Conservation (phyloP, 30 jellyfish, hydroid and myxozoan species). For the Aurelia coerulea region DNA sequence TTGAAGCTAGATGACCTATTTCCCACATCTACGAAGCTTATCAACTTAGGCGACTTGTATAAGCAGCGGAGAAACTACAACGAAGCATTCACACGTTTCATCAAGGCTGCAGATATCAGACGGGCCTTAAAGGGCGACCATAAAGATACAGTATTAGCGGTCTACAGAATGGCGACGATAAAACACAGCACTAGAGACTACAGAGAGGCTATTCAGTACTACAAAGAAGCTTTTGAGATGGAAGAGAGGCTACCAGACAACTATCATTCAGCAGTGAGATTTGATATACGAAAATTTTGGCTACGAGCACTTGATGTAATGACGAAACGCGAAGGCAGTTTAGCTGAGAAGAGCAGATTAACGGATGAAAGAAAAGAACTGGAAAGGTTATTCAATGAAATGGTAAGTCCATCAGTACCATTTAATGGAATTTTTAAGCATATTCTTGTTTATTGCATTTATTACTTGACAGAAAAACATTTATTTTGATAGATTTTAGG, state of each 20-base stretch:
- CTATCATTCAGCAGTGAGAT: conserved; percentile 33
- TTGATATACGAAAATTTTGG: conserved; percentile 15
- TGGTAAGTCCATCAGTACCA: conserved; percentile 2
- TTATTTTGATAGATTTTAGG: too few species aligned
- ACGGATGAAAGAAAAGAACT: not conserved
- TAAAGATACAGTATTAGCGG: conserved; percentile 45
- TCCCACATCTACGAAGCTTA: conserved; percentile 34
- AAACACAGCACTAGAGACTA: not conserved
- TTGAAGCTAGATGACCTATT: conserved; percentile 47
- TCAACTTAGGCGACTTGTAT: conserved; percentile 46
- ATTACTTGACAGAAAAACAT: too few species aligned
- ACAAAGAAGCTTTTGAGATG: conserved; percentile 69
- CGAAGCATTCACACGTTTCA: conserved; percentile 14
- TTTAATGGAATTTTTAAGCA: not conserved
- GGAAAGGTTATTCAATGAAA: not conserved
- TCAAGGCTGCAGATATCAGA: conserved; percentile 36
- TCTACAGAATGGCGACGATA: conserved; percentile 29
- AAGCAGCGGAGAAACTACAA: not conserved
- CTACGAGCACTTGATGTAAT: not conserved
- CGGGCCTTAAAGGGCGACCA: conserved; percentile 45
- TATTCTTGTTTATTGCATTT: not conserved
- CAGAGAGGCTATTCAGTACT: conserved; percentile 41
- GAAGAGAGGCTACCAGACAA: conserved; percentile 53
- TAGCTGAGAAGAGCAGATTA: not conserved
- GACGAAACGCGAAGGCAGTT: conserved; percentile 3